Base-by-base conservation (phyloP, 35 echinoderm and acorn worm genomes). In the Amphiura filiformis region DNA sequence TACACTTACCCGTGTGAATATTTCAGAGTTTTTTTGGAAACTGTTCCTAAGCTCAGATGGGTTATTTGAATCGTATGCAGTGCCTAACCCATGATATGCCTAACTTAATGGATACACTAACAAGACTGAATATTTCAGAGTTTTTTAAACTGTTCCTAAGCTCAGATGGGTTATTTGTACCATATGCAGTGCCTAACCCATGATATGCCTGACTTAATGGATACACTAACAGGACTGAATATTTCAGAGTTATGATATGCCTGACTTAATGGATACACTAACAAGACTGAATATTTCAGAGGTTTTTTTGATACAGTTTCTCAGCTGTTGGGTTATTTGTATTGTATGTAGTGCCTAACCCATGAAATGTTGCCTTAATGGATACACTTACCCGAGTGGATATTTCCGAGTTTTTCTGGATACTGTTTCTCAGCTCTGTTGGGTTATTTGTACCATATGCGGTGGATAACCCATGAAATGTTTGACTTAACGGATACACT, bases 241-340 rank as follows among this genome's bases (percentile, higher is more conserved):
- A 52, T 52, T 52, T 52, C 44, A 7, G 7, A 20, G 44, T 52
- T n/a, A n/a, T 94, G 86, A 80, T 94, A 97, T 0, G 84, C 39
- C 37, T 91, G 92, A 56, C 95, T 97, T 0, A 97, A 86, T 28
- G 91, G 95, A 92, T 94, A 77, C 41, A 79, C 89, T 97, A 39
- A 81, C 9, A 18, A 18, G 15, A 11, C 7, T 52, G 44, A 52
- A 52, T 20, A 52, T 70, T 70, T 70, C 61, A 2, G 15, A 30
- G 61, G 7, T n/a, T 52, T 52, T 52, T 84, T 9, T 93, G 36
- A 31, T 91, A n/a, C n/a, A 64, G 12, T 38, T 86, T 30, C 88
- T 79, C 9, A 97, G 36, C 39, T 97, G 79, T 31, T 57, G 95
- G 95, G 75, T 88, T 97, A 49, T 93, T 97, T 64, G 91, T 88